Evolutionary conservation across 1,140 invertebrate species (phyloP).

Genomic region (Steinernema feltiae): DNA sequence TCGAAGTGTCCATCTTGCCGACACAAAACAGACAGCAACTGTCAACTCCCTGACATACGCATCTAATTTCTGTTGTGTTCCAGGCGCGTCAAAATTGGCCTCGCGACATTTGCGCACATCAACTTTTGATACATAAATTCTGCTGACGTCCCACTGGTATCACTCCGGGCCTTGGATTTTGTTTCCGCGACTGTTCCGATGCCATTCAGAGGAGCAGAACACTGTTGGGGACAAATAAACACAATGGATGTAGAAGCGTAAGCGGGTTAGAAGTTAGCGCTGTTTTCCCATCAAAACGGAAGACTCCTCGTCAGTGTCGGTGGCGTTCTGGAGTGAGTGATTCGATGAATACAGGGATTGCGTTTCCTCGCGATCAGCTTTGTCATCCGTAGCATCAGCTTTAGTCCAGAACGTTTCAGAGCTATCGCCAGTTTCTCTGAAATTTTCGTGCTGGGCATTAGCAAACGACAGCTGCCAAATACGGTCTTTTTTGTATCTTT

Average conservation of each 20-base stretch:
- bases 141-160: background rate
- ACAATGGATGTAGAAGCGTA: no score
- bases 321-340: background rate
- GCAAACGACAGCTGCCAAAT: background rate
- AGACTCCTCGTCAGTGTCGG: background rate
- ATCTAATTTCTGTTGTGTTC: background rate
- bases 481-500: background rate
- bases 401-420: background rate
- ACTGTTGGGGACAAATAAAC: no score
- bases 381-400: background rate
- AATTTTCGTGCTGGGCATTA: background rate
- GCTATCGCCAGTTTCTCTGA: background rate
- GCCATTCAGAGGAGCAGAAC: no score
- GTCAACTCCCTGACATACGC: background rate
- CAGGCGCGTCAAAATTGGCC: background rate
- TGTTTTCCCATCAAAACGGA: background rate
- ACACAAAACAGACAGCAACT: background rate
- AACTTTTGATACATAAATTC: conserved; percentile 1
- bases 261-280: background rate
- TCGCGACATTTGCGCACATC: conserved; percentile 8
- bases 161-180: background rate
- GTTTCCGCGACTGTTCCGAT: background rate
- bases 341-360: background rate
- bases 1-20: conserved; percentile 3
- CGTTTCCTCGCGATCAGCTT: background rate